Evolutionary conservation across 2,888 invertebrate species (phyloP), one percentile per base, ranked within the genome.

Genomic region (Timandra comae): DNA sequence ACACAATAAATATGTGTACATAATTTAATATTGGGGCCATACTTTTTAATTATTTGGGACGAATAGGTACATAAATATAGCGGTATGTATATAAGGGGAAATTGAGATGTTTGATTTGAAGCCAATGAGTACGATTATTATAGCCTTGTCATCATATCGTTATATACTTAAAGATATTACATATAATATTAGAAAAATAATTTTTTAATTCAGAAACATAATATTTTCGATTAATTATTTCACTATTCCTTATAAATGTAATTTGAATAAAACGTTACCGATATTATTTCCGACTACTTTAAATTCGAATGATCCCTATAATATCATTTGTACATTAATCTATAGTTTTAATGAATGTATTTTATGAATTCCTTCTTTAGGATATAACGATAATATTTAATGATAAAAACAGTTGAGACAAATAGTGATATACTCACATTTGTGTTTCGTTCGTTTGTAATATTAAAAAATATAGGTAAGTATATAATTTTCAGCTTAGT

Each of bases 251-350:
- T n/a, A n/a, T n/a, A n/a, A n/a, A n/a, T n/a, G n/a, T n/a, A n/a
- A n/a, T n/a, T n/a, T n/a, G n/a, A n/a, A n/a, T n/a, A n/a, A n/a
- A 16, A 16, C 16, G 16, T 16, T 16, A 5, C 3, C 6, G 16
- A 16, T 16, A 16, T 5, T 16, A 16, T 16, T 16, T 16, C 16
- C 28, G 33, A 10, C 30, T 33, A 30, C 33, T 30, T 20, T 34
- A 36, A 34, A 41, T 41, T 36, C 33, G 36, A 36, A 36, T 30
- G 33, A 40, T 36, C 36, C 40, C 40, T 41, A 41, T 41, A 33
- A 30, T 29, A 32, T 31, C 23, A 32, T 22, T 28, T 10, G 16
- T 33, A 28, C 24, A 24, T 3, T 27, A 29, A 26, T 25, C 7
- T 32, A 27, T 26, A 10, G 19, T 22, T 25, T 20, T 33, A 24